These are phyloP conservation scores for Callithrix jacchus DNA, from an alignment of 2,113 vertebrate genomes.

Conservation along the genomic window DNA sequence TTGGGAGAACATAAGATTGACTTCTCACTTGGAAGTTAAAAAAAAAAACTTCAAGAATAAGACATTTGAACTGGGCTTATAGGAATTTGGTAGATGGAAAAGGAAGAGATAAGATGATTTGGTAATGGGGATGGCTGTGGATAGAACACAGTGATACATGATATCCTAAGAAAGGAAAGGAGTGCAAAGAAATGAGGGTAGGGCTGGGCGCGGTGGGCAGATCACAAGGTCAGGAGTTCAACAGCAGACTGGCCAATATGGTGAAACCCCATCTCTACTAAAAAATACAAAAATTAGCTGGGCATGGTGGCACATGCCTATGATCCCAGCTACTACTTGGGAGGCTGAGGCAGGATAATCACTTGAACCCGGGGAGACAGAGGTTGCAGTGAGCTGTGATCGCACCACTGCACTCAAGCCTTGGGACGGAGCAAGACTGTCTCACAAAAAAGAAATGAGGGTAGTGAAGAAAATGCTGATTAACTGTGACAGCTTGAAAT, in stretches of 20 bases:
- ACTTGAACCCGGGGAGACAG: no score
- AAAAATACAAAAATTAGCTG: no score
- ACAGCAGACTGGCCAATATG: no score
- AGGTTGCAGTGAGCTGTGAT: no score
- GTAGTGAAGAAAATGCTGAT: neutral
- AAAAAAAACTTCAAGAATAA: slow-evolving; percentile 3
- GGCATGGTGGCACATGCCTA: no score
- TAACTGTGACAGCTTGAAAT: slow-evolving; percentile 13
- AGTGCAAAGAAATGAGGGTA: neutral
- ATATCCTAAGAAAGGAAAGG: neutral
- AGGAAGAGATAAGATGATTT: neutral
- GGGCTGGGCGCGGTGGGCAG: no score
- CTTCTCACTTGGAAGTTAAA: neutral
- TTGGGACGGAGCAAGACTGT: no score
- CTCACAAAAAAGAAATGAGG: neutral
- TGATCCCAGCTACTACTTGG: no score
- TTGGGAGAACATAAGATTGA: neutral
- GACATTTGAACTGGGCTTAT: neutral
- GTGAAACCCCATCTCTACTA: no score
- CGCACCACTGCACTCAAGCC: no score
- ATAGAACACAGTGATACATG: neutral
- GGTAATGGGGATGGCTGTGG: neutral
- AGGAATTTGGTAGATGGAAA: neutral
- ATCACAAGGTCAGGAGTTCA: no score
- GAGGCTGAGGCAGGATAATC: no score